Conservation (phyloP, 2,797 vertebrate genomes). For the Mus spretus region DNA sequence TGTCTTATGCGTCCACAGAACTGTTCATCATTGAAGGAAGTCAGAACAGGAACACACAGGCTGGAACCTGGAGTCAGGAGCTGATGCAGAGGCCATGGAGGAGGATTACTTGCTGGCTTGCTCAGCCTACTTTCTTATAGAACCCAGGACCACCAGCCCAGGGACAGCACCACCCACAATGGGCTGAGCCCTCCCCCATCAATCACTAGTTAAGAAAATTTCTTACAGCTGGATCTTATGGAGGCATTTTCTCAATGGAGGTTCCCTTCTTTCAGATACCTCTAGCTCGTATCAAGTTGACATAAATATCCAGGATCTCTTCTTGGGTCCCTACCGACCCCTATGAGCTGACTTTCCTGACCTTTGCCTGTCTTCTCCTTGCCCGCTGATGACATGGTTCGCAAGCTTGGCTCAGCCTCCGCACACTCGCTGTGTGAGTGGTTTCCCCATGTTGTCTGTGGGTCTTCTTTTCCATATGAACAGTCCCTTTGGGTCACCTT, state of each 20-base stretch:
- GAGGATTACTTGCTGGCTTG: background rate
- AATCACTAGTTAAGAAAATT: background rate
- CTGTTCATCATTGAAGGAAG: too few relatives aligned
- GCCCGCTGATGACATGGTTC: background rate
- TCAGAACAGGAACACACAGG: background rate
- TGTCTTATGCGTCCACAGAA: background rate
- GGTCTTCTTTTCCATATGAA: background rate
- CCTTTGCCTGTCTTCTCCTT: background rate
- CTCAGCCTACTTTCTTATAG: background rate
- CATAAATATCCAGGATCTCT: background rate
- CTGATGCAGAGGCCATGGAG: background rate
- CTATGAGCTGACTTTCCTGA: background rate
- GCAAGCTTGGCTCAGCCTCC: background rate
- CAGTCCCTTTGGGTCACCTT: background rate
- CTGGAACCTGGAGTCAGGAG: background rate
- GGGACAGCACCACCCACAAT: background rate
- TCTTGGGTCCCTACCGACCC: background rate
- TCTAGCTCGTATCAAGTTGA: background rate
- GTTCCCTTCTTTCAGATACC: background rate
- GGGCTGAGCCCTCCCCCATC: too few relatives aligned
- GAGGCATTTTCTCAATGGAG: background rate
- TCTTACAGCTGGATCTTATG: background rate
- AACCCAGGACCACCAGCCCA: background rate
- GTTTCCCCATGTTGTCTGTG: background rate
- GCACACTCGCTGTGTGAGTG: accelerated